Percentiles rank a stretch among this genome's conserved stretches.
These are phyloP conservation scores for Thymelicus lineola DNA, from an alignment of 2,888 invertebrate genomes.

Conservation along the genomic window DNA sequence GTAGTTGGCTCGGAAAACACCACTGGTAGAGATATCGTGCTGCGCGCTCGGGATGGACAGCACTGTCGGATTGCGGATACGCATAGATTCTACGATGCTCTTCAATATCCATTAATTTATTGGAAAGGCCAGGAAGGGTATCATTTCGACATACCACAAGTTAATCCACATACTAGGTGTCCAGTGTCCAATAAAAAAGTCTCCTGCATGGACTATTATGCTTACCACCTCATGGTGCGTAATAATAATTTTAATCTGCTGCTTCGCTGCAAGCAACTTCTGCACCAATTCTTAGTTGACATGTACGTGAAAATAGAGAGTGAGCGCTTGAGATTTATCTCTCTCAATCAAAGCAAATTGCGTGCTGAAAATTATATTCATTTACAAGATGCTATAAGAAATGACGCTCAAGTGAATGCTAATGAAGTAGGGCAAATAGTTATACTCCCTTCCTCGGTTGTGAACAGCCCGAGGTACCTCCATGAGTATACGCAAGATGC, in stretches of 20 bases:
- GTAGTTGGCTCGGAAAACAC: slow-evolving; percentile 30
- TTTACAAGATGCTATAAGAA: slow-evolving; percentile 5
- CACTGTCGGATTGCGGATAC: slow-evolving; percentile 36
- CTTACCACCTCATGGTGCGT: slow-evolving; percentile 10
- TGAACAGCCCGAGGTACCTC: slow-evolving; percentile 33
- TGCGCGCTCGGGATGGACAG: slow-evolving; percentile 32
- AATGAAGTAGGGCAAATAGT: slow-evolving; percentile 26
- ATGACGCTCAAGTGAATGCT: slow-evolving; percentile 13
- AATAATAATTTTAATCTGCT: slow-evolving; percentile 11
- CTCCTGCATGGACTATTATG: no score
- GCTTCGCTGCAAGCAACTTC: slow-evolving; percentile 2
- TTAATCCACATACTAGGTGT: no score
- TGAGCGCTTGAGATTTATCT: slow-evolving; percentile 8
- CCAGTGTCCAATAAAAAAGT: no score
- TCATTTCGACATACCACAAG: no score
- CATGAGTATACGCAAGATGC: slow-evolving; percentile 45
- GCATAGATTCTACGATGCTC: slow-evolving; percentile 3
- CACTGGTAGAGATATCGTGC: slow-evolving; percentile 38
- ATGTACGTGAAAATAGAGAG: slow-evolving; percentile 22
- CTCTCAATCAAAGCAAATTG: slow-evolving; percentile 14
- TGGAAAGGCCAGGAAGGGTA: no score
- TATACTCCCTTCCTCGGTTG: slow-evolving; percentile 30
- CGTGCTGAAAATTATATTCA: background rate
- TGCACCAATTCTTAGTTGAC: slow-evolving; percentile 18
- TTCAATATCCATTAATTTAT: no score